A percentile compares a stretch with the other conserved stretches of the same genome.
Evolutionary conservation across 2,888 invertebrate species (phyloP).

Genomic region (Platycnemis pennipes): DNA sequence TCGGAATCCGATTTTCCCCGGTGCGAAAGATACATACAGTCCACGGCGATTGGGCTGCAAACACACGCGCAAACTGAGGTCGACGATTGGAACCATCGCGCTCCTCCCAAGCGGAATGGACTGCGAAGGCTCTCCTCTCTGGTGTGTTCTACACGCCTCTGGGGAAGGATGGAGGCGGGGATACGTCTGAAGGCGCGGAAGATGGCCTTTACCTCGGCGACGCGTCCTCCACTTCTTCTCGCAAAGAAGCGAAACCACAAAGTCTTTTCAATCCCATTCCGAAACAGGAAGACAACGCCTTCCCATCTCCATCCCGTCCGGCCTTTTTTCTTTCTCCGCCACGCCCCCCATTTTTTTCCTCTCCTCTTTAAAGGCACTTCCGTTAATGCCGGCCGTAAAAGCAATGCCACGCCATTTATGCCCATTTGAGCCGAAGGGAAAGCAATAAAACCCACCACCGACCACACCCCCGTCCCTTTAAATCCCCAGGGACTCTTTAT

Average conservation of each 20-base stretch:
- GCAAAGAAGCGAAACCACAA: background rate
- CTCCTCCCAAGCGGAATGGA: background rate
- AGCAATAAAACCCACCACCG: constrained; percentile 44
- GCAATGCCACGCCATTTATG: constrained; percentile 63
- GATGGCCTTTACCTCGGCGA: background rate
- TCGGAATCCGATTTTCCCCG: background rate
- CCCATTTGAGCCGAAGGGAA: constrained; percentile 59
- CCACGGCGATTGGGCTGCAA: background rate
- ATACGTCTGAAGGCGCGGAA: too few relatives aligned
- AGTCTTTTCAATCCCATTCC: constrained; percentile 21
- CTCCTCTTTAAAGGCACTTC: constrained; percentile 8
- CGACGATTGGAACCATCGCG: background rate
- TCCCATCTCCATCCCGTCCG: background rate
- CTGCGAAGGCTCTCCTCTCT: background rate
- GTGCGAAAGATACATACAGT: background rate
- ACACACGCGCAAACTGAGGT: background rate
- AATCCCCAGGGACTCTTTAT: background rate
- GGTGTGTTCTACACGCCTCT: too few relatives aligned
- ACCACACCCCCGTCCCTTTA: background rate
- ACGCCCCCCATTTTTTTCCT: background rate
- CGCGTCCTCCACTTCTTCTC: background rate
- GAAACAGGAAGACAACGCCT: background rate
- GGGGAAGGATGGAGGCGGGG: background rate
- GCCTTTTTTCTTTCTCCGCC: background rate
- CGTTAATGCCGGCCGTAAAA: constrained; percentile 44